Conservation (phyloP, 1,140 invertebrate species). For the Amyelois transitella region DNA sequence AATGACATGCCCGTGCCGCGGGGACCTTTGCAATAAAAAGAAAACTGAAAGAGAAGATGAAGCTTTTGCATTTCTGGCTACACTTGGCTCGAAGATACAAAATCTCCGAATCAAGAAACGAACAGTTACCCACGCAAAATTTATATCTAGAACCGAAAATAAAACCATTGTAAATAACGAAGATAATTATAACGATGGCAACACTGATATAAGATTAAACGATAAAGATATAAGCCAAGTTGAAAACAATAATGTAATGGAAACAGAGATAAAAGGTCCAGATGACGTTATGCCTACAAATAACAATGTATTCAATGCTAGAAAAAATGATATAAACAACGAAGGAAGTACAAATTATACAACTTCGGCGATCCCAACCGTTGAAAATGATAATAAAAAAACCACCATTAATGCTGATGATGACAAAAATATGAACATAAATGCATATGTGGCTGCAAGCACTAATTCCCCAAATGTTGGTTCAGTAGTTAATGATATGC, state of each 20-base stretch:
- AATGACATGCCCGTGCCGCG: conserved; percentile 73
- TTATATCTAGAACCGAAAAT: background rate
- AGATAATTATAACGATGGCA: background rate
- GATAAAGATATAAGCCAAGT: background rate
- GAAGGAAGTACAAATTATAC: conserved; percentile 5
- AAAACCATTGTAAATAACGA: background rate
- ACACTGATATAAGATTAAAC: background rate
- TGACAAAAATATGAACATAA: background rate
- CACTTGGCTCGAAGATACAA: conserved; percentile 34
- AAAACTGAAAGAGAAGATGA: conserved; percentile 49
- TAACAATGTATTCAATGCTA: background rate
- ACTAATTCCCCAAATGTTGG: background rate
- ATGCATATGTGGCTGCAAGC: background rate
- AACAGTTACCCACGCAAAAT: background rate
- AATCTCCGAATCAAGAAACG: conserved; percentile 31
- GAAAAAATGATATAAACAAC: background rate
- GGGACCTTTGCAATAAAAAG: conserved; percentile 70
- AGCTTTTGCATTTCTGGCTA: conserved; percentile 35
- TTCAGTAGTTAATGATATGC: background rate
- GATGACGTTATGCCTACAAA: background rate
- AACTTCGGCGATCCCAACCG: conserved; percentile 1
- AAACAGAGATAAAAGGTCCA: background rate
- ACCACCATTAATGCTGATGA: background rate
- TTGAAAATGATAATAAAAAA: background rate
- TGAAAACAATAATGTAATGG: background rate